Evolutionary conservation across 2,113 vertebrate species (phyloP), one percentile per base, ranked within the genome.

Genomic region (Ochotona princeps): DNA sequence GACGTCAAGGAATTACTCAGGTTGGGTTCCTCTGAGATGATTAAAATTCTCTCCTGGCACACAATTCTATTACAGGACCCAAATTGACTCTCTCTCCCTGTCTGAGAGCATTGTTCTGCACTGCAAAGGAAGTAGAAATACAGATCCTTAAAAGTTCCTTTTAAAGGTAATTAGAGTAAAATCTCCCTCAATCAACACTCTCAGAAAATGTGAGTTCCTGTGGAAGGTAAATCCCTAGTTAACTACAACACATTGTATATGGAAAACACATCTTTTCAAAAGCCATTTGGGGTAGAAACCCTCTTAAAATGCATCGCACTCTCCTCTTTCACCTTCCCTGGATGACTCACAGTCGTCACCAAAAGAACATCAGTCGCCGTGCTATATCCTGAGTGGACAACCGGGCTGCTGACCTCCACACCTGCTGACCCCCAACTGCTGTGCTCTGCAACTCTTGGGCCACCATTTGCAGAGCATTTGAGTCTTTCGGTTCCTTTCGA

Each of bases 1-100:
- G 96, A 97, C 95, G 85, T 97, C 95, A 97, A 91, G 92, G 74
- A 95, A 96, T 96, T 96, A 95, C 95, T 96, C 96, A 95, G 95
- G 93, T 96, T 91, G 80, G 95, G 65, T 90, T 96, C 93, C 69
- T 94, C 93, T 92, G 82, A 93, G 69, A 94, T 96, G 74, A 96
- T 96, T 96, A 95, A 94, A 95, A 84, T 92, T 94, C 91, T 92
- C 65, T 91, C 75, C 90, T 97, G 95, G 96, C 89, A 82, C 94
- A 85, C 69, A 90, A n/a, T 91, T 57, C 54, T 57, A 57, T 57
- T 35, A 30, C 51, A 90, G 73, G 70, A 93, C 35, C 78, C 85
- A 95, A 95, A 79, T 35, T 93, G 93, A 89, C 90, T 95, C 83
- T 89, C 66, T 63, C 54, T 93, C 69, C 13, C 49, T 74, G 73